phyloP scores from a whole-genome alignment of 2,888 invertebrate genomes.

The Hyles lineata region DNA sequence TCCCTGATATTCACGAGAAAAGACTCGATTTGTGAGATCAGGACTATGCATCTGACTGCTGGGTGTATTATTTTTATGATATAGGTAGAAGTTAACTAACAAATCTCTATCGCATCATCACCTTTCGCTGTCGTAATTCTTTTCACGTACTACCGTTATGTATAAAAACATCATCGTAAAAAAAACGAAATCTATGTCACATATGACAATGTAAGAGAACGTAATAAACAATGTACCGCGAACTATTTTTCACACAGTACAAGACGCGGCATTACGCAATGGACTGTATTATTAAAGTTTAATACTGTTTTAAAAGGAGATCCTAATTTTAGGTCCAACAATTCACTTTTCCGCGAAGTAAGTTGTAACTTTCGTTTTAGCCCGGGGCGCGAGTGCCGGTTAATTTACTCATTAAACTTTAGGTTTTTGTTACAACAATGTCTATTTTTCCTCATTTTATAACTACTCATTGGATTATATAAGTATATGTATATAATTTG shows the following conservation, averaged over 20 bases:
- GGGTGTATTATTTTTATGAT: too few species aligned
- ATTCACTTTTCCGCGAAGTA: background rate
- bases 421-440: background rate
- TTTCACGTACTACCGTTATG: background rate
- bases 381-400: background rate
- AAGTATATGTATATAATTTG: too few species aligned
- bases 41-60: too few species aligned
- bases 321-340: background rate
- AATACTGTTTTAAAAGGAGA: background rate
- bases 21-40: too few species aligned
- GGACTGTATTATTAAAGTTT: background rate
- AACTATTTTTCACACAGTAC: background rate
- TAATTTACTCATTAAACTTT: conserved; percentile 8
- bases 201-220: background rate
- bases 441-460: background rate
- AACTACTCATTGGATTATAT: too few species aligned
- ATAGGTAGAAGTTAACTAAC: too few species aligned
- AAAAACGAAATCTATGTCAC: background rate
- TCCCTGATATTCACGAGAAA: too few species aligned
- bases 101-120: too few species aligned
- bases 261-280: background rate
- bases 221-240: background rate
- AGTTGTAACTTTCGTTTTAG: background rate
- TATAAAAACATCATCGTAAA: conserved; percentile 26
- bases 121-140: too few species aligned